phyloP scores from a whole-genome alignment of 2,888 invertebrate species.

The Heliconius charithonia region DNA sequence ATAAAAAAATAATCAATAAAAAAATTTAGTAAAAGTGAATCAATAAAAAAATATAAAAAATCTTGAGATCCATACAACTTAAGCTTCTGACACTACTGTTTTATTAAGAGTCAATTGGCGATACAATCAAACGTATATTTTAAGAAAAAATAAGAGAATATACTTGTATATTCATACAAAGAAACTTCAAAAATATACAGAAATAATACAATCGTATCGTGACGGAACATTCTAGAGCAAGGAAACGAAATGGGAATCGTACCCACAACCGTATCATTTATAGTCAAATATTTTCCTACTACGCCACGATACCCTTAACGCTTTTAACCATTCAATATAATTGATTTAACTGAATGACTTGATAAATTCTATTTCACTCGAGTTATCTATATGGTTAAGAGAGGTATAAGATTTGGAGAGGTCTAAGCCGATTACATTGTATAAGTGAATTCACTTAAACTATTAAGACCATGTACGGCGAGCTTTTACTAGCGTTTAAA shows the following conservation, averaged over 20 bases:
- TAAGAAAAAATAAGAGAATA: too few species aligned
- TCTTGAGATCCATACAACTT: too few species aligned
- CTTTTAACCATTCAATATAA: not conserved
- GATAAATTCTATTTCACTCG: not conserved
- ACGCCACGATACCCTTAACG: too few species aligned
- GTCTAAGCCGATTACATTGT: slow-evolving; percentile 7
- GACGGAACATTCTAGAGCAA: not conserved
- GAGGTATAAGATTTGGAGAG: slow-evolving; percentile 6
- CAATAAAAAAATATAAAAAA: not conserved
- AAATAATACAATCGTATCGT: too few species aligned
- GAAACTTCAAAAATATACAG: too few species aligned
- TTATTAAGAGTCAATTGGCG: too few species aligned
- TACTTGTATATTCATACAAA: too few species aligned
- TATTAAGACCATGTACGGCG: not conserved
- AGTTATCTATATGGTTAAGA: not conserved
- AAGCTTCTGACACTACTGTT: too few species aligned
- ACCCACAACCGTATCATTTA: not conserved
- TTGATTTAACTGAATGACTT: not conserved
- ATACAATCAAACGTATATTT: too few species aligned
- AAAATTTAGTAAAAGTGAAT: too few species aligned
- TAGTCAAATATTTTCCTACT: not conserved
- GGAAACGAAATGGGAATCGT: not conserved
- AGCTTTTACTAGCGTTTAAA: not conserved
- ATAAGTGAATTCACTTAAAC: slow-evolving; percentile 14
- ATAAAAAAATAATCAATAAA: too few species aligned